These are phyloP conservation scores for Proisotoma minuta DNA, from an alignment of 2,888 invertebrate species.

Conservation along the genomic window DNA sequence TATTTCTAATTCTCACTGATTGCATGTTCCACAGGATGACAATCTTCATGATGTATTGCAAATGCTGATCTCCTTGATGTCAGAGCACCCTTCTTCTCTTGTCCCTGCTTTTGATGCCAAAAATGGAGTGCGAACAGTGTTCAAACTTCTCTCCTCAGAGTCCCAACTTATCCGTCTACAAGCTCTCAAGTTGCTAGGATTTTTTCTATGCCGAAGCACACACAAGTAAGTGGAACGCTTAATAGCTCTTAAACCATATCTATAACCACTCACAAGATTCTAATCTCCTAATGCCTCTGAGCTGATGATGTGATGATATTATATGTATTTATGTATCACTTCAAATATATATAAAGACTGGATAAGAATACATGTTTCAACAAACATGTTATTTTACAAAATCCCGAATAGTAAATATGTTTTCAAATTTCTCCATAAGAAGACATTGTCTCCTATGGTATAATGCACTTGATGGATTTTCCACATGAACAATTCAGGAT, in stretches of 20 bases:
- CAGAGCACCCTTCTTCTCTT: slow-evolving; percentile 97
- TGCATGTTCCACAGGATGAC: slow-evolving; percentile 68
- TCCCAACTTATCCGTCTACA: slow-evolving; percentile 94
- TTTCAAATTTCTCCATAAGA: not conserved
- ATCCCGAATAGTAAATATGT: too few species aligned
- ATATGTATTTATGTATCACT: too few species aligned
- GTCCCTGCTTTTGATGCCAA: slow-evolving; percentile 98
- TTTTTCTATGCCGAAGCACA: slow-evolving; percentile 95
- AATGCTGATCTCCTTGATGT: slow-evolving; percentile 94
- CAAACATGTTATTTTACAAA: too few species aligned
- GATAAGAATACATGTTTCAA: too few species aligned
- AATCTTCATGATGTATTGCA: slow-evolving; percentile 96
- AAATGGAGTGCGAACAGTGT: slow-evolving; percentile 91
- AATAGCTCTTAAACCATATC: too few species aligned
- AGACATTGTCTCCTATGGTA: not conserved
- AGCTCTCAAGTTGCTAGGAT: slow-evolving; percentile 92
- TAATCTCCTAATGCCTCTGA: too few species aligned
- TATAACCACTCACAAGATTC: too few species aligned
- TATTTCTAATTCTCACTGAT: not conserved
- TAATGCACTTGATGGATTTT: slow-evolving; percentile 16
- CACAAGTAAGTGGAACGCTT: slow-evolving; percentile 93
- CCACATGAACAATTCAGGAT: slow-evolving; percentile 5
- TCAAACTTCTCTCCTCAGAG: slow-evolving; percentile 91
- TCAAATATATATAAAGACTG: too few species aligned
- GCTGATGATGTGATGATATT: too few species aligned